phyloP scores from a whole-genome alignment of 2,113 vertebrate genomes.

The Clinocottus analis region DNA sequence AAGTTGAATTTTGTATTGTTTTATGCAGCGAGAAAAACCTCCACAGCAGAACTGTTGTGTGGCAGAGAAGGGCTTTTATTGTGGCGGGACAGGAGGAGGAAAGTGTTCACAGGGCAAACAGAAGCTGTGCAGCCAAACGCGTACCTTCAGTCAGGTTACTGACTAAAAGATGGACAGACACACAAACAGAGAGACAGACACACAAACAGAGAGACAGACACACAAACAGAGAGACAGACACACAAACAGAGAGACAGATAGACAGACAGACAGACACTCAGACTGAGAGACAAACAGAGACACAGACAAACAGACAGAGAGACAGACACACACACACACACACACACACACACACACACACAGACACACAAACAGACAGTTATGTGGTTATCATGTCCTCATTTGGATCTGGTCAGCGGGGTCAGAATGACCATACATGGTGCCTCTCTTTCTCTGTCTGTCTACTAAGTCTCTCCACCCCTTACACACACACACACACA shows the following conservation, averaged over 20 bases:
- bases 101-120: conserved; percentile 60
- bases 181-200: neutral
- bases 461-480: conserved; percentile 45
- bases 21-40: neutral
- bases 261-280: neutral
- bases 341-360: neutral
- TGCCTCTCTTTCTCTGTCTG: conserved; percentile 44
- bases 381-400: conserved; percentile 56
- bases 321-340: neutral
- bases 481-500: conserved; percentile 42
- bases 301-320: neutral
- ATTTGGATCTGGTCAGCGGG: conserved; percentile 60
- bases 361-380: neutral
- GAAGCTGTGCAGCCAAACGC: conserved; percentile 26
- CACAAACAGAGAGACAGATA: neutral
- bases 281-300: neutral
- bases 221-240: neutral
- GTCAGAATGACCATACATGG: conserved; percentile 76
- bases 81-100: conserved; percentile 7
- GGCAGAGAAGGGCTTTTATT: conserved; percentile 9
- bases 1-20: neutral
- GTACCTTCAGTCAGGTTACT: conserved; percentile 4
- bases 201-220: neutral
- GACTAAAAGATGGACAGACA: neutral
- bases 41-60: neutral